Evolutionary conservation across 2,888 invertebrate genomes (phyloP), one percentile per base, ranked within the genome.

Genomic region (Phyllotreta striolata): DNA sequence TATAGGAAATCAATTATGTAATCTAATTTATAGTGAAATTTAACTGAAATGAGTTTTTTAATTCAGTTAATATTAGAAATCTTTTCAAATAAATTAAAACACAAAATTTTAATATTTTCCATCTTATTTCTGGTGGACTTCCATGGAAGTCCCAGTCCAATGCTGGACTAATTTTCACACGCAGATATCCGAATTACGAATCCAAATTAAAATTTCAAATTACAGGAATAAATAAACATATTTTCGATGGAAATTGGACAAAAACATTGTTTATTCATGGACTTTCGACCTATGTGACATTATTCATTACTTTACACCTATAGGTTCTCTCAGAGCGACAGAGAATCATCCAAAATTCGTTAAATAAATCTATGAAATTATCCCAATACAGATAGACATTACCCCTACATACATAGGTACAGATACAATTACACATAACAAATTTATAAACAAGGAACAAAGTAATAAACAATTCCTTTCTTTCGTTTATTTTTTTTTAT

Each of bases 191-290:
- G 9, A 37, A 47, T 47, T 47, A 47, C 14, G 24, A 47, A 37
- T 37, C 10, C 37, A 35, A 51, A 51, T 51, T 51, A 51, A 51
- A 58, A 58, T 49, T 58, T 58, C 40, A 47, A 58, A 58, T 58
- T 8, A 58, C 49, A 57, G 10, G 10, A 47, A 58, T 58, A 49
- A 58, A 58, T 58, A 58, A 58, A 58, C 41, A 40, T 13, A 58
- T 34, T 58, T 58, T 34, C 40, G 40, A 49, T 58, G 58, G 14
- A 58, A 58, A 58, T 58, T 58, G 13, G 40, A 40, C 47, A 49
- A 58, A 39, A 49, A 39, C 49, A 34, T 10, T 49, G 40, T 58
- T 58, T 58, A 49, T 58, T 49, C 47, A 49, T 58, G 39, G 37
- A 38, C 35, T 51, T 37, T 8, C 37, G 51, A 51, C 51, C 51